phyloP scores from a whole-genome alignment of 2,888 invertebrate genomes.

The Zaprionus lineosus region DNA sequence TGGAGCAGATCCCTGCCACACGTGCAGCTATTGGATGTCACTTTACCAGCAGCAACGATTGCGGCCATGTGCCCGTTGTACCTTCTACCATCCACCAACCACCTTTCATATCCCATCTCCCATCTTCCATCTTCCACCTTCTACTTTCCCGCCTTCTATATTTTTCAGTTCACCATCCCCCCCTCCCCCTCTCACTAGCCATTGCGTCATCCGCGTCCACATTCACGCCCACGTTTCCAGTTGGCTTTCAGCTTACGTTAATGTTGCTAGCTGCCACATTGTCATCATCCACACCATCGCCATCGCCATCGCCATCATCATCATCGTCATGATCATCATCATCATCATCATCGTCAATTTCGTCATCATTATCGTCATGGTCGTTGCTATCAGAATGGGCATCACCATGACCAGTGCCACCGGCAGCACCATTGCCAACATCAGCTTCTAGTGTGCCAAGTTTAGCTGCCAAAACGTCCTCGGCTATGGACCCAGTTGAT shows the following conservation, averaged over 20 bases:
- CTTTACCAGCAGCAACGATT: conserved; percentile 42
- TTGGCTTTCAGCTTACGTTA: conserved; percentile 26
- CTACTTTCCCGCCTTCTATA: background rate
- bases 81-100: background rate
- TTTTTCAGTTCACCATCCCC: too few species aligned
- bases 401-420: background rate
- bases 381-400: background rate
- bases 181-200: too few species aligned
- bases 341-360: background rate
- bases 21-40: conserved; percentile 57
- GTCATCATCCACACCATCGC: conserved; percentile 12
- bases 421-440: background rate
- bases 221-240: conserved; percentile 36
- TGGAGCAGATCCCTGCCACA: conserved; percentile 25
- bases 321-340: conserved; percentile 3
- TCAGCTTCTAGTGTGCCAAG: conserved; percentile 31
- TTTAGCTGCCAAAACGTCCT: conserved; percentile 62
- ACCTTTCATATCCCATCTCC: background rate
- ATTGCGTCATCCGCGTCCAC: conserved; percentile 16
- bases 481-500: conserved; percentile 58
- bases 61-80: conserved; percentile 27
- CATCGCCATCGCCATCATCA: conserved; percentile 1
- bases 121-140: background rate
- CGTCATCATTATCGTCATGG: conserved; percentile 16
- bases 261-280: conserved; percentile 21